These are phyloP conservation scores for Strongylocentrotus purpuratus DNA, from an alignment of 35 echinoderm and acorn worm species.

Conservation along the genomic window DNA sequence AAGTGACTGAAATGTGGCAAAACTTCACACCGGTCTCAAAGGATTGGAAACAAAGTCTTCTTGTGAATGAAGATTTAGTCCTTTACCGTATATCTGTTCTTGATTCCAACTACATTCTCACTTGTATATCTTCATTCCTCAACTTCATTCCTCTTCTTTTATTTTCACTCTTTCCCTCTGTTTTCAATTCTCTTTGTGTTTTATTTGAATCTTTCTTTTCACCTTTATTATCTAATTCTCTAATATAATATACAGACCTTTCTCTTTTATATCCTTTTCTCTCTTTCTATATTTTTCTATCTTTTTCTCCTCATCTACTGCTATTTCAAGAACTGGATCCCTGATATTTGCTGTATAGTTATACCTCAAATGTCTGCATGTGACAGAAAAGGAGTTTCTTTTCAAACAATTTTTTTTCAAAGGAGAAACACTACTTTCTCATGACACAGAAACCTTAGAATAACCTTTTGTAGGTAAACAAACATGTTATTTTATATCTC, in stretches of 20 bases:
- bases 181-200: neutral
- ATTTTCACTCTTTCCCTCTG: neutral
- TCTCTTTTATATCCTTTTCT: neutral
- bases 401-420: neutral
- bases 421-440: neutral
- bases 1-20: constrained; percentile 17
- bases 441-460: constrained; percentile 9
- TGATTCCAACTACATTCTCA: neutral
- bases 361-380: neutral
- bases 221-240: neutral
- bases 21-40: constrained; percentile 8
- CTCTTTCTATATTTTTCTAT: no score
- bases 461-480: neutral
- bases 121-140: neutral
- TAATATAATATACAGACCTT: neutral
- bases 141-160: neutral
- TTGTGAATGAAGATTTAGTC: constrained; percentile 12
- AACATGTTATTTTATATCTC: neutral
- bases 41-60: constrained; percentile 9
- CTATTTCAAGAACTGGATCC: no score
- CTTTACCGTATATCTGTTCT: neutral
- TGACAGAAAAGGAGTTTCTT: neutral
- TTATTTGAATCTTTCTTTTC: neutral
- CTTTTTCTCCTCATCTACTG: no score
- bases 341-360: neutral